Percentiles rank a stretch among this genome's conserved stretches.
phyloP scores from a whole-genome alignment of 2,888 invertebrate genomes.

The Synergus umbraculus region DNA sequence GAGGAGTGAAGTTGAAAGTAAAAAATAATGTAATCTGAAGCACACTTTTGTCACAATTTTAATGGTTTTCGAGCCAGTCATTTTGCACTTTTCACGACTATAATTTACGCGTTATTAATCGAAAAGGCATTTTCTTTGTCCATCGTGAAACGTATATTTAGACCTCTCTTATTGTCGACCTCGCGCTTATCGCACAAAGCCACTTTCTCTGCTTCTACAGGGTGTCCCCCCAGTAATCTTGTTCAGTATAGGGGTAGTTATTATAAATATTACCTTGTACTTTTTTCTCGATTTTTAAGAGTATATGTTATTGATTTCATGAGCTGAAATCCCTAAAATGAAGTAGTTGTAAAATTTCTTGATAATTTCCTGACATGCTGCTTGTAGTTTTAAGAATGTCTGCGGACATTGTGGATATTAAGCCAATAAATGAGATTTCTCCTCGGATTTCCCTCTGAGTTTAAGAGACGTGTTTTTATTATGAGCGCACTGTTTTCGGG shows the following conservation, averaged over 20 bases:
- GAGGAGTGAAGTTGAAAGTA: neutral
- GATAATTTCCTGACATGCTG: neutral
- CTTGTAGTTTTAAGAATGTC: neutral
- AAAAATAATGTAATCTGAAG: neutral
- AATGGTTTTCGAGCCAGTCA: neutral
- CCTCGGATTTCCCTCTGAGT: neutral
- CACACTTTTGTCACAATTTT: neutral
- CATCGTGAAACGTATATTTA: conserved; percentile 36
- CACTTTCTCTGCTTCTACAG: conserved; percentile 33
- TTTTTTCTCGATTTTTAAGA: neutral
- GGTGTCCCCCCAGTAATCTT: neutral
- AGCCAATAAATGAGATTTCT: neutral
- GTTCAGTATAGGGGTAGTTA: too few species aligned
- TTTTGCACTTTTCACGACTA: neutral
- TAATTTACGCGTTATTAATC: conserved; percentile 13
- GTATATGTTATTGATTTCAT: neutral
- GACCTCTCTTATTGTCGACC: conserved; percentile 32
- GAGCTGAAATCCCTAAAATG: neutral
- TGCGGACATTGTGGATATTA: neutral
- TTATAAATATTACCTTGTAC: too few species aligned
- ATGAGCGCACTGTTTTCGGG: neutral
- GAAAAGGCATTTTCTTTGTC: conserved; percentile 28
- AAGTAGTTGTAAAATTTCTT: neutral
- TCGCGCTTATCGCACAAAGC: conserved; percentile 40
- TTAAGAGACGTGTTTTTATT: neutral